Base-by-base conservation (phyloP, 1,140 invertebrate genomes). In the Ylistrum balloti region DNA sequence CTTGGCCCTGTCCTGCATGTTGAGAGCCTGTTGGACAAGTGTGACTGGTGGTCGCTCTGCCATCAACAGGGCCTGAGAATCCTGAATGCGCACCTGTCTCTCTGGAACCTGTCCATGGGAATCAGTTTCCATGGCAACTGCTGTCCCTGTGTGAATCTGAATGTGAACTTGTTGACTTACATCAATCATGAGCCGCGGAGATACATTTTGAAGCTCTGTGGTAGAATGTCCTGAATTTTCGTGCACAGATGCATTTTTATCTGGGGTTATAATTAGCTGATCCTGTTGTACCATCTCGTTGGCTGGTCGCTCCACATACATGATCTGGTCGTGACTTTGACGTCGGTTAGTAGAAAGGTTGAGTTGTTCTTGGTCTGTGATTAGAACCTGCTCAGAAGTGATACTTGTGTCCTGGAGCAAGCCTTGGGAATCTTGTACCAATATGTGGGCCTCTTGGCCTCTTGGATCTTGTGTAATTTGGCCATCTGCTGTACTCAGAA, bases 281-380 rank as follows among this genome's bases (percentile, higher is more conserved):
- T 74, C 56, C n/a, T 74, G 56, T 28, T 74, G 56, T 28, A 74
- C 56, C 56, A 74, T 74, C 56, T 74, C 56, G 28, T 28, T 74
- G 56, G 56, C n/a, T 74, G 56, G 56, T 74, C 56, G 56, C n/a
- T 74, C 56, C 56, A 74, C 3, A 17, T 74, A 74, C 56, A 74
- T 74, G 56, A 74, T 74, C 56, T 74, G 56, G n/a, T 74, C 56
- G 28, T 74, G 56, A 28, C n/a, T 74, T 74, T 74, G 56, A 28
- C n/a, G 56, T 28, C 56, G 15, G 11, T n/a, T 28, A 28, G 56
- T 28, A 28, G 56, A 74, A 74, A 74, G 56, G n/a, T 74, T 74
- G 1, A 74, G 56, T n/a, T 74, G 56, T 28, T 74, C 56, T 28
- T 74, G 56, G 28, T 74, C 56, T 74, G 56, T 74, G 11, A 74